Percentiles rank a stretch among this genome's conserved stretches.
Conservation (phyloP, 2,113 vertebrate genomes). For the Chascanopsetta lugubris region DNA sequence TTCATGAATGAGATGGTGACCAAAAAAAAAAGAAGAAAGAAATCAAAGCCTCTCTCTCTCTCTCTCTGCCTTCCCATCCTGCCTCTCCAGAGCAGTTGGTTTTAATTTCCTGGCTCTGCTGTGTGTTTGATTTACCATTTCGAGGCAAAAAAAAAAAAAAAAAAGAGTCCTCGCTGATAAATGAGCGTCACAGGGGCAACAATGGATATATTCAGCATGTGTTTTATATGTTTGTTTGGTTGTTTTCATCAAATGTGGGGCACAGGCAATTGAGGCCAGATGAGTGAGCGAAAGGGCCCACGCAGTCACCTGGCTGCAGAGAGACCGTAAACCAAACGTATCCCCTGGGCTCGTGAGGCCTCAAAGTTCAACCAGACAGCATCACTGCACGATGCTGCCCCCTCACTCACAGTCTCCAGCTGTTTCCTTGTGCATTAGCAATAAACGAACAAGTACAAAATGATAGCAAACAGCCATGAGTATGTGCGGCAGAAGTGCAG, state of each 20-base stretch:
- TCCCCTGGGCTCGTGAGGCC: background rate
- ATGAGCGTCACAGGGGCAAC: constrained; percentile 58
- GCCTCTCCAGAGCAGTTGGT: constrained; percentile 60
- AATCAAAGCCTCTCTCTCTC: constrained; percentile 49
- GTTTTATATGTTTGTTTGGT: constrained; percentile 54
- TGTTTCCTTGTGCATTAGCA: no score
- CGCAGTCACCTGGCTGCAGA: constrained; percentile 35
- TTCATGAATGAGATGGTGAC: constrained; percentile 52
- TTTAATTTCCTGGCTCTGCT: constrained; percentile 70
- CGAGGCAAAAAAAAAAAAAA: background rate
- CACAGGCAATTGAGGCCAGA: constrained; percentile 26
- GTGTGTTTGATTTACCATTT: constrained; percentile 45
- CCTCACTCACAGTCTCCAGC: background rate
- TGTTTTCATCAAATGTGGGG: constrained; percentile 40
- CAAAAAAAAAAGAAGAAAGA: constrained; percentile 31
- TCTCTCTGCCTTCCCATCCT: constrained; percentile 31
- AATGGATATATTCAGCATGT: constrained; percentile 58
- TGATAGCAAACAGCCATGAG: no score
- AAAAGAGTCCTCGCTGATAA: constrained; percentile 57
- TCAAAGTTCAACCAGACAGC: background rate
- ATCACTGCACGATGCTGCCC: background rate
- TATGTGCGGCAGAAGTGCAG: no score
- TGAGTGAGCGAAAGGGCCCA: constrained; percentile 33
- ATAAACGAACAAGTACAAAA: no score
- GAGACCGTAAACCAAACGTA: constrained; percentile 21